These are phyloP conservation scores for Microtus montanus DNA, from an alignment of 2,113 vertebrate species.

Conservation along the genomic window DNA sequence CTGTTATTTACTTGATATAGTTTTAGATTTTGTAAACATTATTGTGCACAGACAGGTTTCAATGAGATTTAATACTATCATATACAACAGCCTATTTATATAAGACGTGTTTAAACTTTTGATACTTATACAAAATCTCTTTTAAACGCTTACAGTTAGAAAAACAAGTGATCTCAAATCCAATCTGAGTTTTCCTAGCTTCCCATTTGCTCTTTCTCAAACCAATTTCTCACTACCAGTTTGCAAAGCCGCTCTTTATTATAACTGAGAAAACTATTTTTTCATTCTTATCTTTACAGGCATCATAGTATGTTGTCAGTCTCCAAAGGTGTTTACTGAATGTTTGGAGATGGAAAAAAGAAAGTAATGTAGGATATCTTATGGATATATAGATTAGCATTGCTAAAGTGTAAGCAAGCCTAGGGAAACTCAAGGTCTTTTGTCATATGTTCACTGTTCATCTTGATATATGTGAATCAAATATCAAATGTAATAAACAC, in stretches of 20 bases:
- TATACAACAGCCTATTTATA: slow-evolving; percentile 19
- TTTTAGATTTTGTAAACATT: slow-evolving; percentile 68
- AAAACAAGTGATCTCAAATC: not conserved
- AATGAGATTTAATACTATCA: slow-evolving; percentile 51
- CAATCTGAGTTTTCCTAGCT: not conserved
- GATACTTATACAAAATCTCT: slow-evolving; percentile 15
- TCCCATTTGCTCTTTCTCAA: not conserved
- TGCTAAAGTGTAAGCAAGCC: not conserved
- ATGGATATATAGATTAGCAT: not conserved
- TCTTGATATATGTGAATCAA: not conserved
- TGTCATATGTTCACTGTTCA: not conserved
- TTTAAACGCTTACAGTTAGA: slow-evolving; percentile 28
- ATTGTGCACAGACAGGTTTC: slow-evolving; percentile 42
- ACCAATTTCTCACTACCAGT: not conserved
- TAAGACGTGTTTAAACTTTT: slow-evolving; percentile 53
- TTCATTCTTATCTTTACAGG: not conserved
- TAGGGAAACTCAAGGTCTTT: not conserved
- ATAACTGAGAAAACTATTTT: not conserved
- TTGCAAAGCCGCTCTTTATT: not conserved
- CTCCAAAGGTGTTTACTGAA: slow-evolving; percentile 14
- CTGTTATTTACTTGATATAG: slow-evolving; percentile 36
- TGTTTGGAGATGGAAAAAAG: not conserved
- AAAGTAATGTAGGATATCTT: not conserved
- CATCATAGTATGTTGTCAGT: not conserved
- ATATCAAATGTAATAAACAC: not conserved